Conservation (phyloP, 2,888 invertebrate genomes). For the Atherix ibis region DNA sequence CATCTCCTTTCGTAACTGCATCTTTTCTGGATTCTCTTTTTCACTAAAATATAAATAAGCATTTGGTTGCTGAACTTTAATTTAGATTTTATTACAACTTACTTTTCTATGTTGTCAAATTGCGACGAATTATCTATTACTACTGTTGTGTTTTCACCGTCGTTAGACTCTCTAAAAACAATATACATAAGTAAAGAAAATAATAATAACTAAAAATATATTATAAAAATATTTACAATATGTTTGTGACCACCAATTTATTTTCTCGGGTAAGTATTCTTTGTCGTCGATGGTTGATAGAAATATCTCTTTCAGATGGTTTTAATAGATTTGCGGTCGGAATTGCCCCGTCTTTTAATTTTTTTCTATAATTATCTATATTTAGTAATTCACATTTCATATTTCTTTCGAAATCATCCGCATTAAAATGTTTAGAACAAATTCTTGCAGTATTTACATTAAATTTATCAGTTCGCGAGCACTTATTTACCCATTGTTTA, state of each 20-base stretch:
- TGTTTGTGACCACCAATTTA: background rate
- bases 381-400: background rate
- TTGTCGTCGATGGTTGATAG: background rate
- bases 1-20: background rate
- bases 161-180: background rate
- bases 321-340: background rate
- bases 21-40: background rate
- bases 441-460: background rate
- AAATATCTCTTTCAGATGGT: background rate
- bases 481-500: background rate
- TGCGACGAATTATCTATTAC: background rate
- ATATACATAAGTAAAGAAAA: background rate
- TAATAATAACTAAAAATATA: background rate
- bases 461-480: background rate
- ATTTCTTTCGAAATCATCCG: background rate
- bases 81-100: background rate
- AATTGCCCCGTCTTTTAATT: background rate
- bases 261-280: background rate
- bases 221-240: background rate
- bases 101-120: background rate
- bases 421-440: background rate
- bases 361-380: background rate
- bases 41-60: background rate
- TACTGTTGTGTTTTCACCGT: background rate
- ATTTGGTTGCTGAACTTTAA: background rate